phyloP scores from a whole-genome alignment of 2,797 vertebrate genomes.

The Chrosomus eos region DNA sequence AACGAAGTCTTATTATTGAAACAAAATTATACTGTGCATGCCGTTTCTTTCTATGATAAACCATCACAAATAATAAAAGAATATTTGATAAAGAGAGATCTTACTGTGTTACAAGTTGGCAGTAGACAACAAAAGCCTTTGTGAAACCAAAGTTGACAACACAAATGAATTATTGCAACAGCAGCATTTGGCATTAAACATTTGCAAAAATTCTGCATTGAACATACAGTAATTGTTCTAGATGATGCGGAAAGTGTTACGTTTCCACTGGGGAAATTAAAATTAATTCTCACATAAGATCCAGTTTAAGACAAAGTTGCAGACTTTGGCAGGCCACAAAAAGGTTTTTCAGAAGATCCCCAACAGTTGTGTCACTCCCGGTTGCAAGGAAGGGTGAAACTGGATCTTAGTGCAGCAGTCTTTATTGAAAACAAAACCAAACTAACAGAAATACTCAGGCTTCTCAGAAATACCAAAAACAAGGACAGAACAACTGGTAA shows the following conservation, averaged over 20 bases:
- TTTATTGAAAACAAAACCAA: no score
- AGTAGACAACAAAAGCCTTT: neutral
- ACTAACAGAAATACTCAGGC: no score
- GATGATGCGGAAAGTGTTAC: neutral
- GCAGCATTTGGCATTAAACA: neutral
- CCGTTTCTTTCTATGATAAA: neutral
- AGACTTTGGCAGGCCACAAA: neutral
- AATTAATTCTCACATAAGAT: neutral
- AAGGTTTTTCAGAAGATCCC: neutral
- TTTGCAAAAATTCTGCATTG: neutral
- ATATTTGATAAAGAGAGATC: slow-evolving; percentile 9
- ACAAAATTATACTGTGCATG: neutral
- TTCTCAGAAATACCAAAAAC: no score
- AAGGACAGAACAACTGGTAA: no score
- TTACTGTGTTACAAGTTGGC: neutral
- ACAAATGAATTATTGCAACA: neutral
- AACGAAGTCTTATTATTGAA: neutral
- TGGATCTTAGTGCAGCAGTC: no score
- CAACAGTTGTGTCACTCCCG: neutral
- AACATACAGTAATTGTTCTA: neutral
- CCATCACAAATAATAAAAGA: neutral
- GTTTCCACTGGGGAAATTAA: neutral
- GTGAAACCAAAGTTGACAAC: neutral
- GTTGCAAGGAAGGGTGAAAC: no score
- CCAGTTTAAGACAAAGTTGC: neutral